These are phyloP conservation scores for Acanthosepion pharaonis DNA, from an alignment of 2,888 invertebrate species.

Conservation along the genomic window DNA sequence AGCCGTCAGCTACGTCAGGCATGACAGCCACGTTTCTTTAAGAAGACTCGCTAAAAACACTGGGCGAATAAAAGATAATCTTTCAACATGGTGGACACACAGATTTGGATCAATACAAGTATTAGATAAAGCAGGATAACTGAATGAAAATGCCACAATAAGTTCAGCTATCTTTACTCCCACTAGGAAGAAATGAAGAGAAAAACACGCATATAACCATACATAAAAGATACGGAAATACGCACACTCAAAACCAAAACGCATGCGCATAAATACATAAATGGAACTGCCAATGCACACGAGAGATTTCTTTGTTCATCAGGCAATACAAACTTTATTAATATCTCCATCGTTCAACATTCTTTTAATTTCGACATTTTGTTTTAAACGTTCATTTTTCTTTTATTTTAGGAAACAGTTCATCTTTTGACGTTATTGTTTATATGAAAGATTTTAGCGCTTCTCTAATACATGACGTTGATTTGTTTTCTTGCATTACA, in stretches of 20 bases:
- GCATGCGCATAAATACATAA: not conserved
- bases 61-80: slow-evolving; percentile 11
- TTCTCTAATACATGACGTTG: too few species aligned
- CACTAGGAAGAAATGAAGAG: not conserved
- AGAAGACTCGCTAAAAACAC: not conserved
- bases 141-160: not conserved
- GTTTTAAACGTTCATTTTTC: not conserved
- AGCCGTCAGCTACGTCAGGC: not conserved
- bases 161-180: not conserved
- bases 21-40: not conserved
- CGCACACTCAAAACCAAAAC: not conserved
- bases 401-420: not conserved
- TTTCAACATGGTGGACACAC: not conserved
- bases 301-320: not conserved
- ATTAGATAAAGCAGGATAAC: not conserved
- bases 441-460: too few species aligned
- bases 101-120: not conserved
- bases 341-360: too few species aligned
- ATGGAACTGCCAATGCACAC: not conserved
- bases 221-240: not conserved
- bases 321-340: too few species aligned
- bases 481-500: too few species aligned
- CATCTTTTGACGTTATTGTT: too few species aligned
- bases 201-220: not conserved
- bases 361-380: too few species aligned